Evolutionary conservation across 2,113 vertebrate species (phyloP).

Genomic region (Cyanocitta stelleri): DNA sequence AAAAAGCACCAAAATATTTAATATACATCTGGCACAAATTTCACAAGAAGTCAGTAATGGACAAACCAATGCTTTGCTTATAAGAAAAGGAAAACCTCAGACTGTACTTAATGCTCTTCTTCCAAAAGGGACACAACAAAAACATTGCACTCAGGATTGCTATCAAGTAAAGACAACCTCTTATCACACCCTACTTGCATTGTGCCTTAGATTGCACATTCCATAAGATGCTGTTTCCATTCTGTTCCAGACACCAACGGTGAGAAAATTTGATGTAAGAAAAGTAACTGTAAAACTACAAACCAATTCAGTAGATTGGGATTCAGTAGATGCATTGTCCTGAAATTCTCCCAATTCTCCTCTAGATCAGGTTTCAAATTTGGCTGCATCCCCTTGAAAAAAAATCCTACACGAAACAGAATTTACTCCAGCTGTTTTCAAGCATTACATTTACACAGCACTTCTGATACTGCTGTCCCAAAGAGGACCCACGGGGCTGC

Average conservation of each 20-base stretch:
- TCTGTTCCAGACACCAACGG: not conserved
- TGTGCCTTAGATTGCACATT: constrained; percentile 37
- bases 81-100: constrained; percentile 37
- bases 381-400: not conserved
- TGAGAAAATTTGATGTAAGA: not conserved
- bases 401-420: not conserved
- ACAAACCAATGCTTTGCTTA: constrained; percentile 53
- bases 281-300: not conserved
- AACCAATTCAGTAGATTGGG: not conserved
- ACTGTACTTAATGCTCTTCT: constrained; percentile 53
- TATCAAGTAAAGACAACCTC: constrained; percentile 35
- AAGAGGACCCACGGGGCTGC: not conserved
- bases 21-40: constrained; percentile 70
- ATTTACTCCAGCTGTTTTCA: constrained; percentile 27
- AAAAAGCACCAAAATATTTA: constrained; percentile 73
- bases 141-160: constrained; percentile 54
- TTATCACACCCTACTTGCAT: not conserved
- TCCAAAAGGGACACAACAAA: constrained; percentile 38
- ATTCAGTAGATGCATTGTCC: not conserved
- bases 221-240: constrained; percentile 6
- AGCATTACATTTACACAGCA: constrained; percentile 6
- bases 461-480: not conserved
- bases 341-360: not conserved
- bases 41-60: constrained; percentile 60
- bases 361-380: not conserved